A percentile compares a stretch with the other conserved stretches of the same genome.
These are phyloP conservation scores for Sebastes schlegelii DNA, from an alignment of 2,113 vertebrate species.

Conservation along the genomic window DNA sequence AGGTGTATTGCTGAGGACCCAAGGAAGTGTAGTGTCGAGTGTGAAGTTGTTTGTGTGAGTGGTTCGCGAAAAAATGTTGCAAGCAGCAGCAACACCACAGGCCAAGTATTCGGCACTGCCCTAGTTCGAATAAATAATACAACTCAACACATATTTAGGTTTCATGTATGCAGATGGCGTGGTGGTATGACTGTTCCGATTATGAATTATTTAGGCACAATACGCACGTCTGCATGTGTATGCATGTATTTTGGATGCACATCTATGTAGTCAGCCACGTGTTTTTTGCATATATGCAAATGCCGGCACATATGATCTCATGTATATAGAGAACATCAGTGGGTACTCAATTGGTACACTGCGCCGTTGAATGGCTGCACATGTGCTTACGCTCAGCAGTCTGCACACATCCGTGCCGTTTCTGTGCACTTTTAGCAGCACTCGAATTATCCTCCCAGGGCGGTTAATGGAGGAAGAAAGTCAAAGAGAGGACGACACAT, in stretches of 20 bases:
- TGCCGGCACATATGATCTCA: background rate
- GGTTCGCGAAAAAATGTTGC: too few relatives aligned
- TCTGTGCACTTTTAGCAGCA: slow-evolving; percentile 54
- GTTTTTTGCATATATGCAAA: background rate
- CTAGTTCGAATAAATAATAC: too few relatives aligned
- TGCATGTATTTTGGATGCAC: background rate
- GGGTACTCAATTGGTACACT: background rate
- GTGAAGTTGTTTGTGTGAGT: too few relatives aligned
- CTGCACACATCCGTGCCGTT: slow-evolving; percentile 46
- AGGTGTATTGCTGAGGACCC: too few relatives aligned
- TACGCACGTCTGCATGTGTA: background rate
- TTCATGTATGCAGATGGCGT: slow-evolving; percentile 3
- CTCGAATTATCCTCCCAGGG: slow-evolving; percentile 61
- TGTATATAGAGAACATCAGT: background rate
- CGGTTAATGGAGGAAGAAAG: slow-evolving; percentile 69
- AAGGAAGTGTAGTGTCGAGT: too few relatives aligned
- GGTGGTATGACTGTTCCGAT: background rate
- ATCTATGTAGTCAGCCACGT: background rate
- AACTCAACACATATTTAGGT: too few relatives aligned
- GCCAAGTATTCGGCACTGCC: too few relatives aligned
- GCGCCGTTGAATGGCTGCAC: slow-evolving; percentile 35
- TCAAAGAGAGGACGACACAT: slow-evolving; percentile 65
- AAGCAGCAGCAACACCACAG: too few relatives aligned
- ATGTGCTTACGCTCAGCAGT: slow-evolving; percentile 35
- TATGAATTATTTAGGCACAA: background rate